These are phyloP conservation scores for Macropis europaea DNA, from an alignment of 2,888 invertebrate species.

Conservation along the genomic window DNA sequence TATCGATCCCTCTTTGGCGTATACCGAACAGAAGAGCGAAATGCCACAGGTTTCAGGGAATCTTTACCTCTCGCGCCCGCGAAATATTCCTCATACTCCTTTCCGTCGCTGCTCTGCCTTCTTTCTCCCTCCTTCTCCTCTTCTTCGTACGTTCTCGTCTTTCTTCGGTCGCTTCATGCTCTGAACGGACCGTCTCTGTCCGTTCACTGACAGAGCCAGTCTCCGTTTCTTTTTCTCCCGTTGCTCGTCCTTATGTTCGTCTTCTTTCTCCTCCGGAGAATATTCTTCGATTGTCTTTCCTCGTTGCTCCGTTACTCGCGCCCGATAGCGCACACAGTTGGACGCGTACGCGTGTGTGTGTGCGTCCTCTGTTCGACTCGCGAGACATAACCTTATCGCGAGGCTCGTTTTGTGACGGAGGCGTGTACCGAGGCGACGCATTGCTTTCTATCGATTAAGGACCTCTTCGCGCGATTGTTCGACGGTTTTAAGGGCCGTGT, in stretches of 20 bases:
- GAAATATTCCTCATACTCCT: conserved; percentile 34
- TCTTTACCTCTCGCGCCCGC: conserved; percentile 55
- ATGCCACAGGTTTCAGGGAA: conserved; percentile 71
- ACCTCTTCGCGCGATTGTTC: conserved; percentile 53
- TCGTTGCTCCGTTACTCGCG: conserved; percentile 27
- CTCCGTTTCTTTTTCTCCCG: conserved; percentile 17
- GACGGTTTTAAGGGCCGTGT: conserved; percentile 27
- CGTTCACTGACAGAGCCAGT: not conserved
- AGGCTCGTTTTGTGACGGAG: conserved; percentile 44
- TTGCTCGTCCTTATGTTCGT: conserved; percentile 11
- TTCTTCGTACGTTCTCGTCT: not conserved
- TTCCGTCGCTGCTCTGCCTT: conserved; percentile 1
- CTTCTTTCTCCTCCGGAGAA: conserved; percentile 1
- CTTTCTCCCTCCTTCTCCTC: not conserved
- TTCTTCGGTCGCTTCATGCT: not conserved
- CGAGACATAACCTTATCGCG: conserved; percentile 54
- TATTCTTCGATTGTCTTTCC: conserved; percentile 22
- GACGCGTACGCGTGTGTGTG: not conserved
- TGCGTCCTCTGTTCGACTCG: conserved; percentile 36
- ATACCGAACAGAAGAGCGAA: conserved; percentile 54
- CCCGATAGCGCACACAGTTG: conserved; percentile 17
- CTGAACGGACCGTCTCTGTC: conserved; percentile 3
- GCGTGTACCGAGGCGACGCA: conserved; percentile 48
- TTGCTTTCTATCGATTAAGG: conserved; percentile 61
- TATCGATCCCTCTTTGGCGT: conserved; percentile 61